A percentile compares a stretch with the other conserved stretches of the same genome.
Conservation (phyloP, 2,797 vertebrate genomes). For the Spinus pinus region DNA sequence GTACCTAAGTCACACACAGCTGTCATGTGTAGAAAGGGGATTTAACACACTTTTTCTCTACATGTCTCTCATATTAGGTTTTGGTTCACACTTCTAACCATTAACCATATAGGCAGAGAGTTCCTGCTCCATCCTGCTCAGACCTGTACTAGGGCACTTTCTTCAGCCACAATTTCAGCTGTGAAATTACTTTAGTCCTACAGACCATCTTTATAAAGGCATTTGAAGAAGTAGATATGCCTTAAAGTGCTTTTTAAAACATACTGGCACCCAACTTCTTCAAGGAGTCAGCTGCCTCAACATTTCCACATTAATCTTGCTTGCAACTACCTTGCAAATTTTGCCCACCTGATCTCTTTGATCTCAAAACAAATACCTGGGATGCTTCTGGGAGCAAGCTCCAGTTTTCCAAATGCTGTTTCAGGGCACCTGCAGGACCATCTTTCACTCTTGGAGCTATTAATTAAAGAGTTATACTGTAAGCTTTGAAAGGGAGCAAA, state of each 20-base stretch:
- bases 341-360: background rate
- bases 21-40: background rate
- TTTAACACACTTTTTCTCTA: background rate
- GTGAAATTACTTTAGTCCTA: background rate
- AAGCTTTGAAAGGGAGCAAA: background rate
- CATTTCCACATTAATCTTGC: background rate
- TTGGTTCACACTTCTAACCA: fast-evolving
- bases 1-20: background rate
- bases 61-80: background rate
- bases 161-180: background rate
- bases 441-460: background rate
- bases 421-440: background rate
- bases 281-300: background rate
- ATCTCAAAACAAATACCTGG: background rate
- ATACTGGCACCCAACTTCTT: background rate
- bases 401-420: background rate
- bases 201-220: background rate
- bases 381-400: background rate
- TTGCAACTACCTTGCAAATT: background rate
- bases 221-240: background rate
- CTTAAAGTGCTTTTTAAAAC: background rate
- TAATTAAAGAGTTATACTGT: background rate
- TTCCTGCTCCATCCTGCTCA: background rate
- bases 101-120: too few species aligned
- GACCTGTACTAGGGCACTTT: fast-evolving